These are phyloP conservation scores for Galerucella nymphaeae DNA, from an alignment of 2,888 invertebrate species.

Conservation along the genomic window DNA sequence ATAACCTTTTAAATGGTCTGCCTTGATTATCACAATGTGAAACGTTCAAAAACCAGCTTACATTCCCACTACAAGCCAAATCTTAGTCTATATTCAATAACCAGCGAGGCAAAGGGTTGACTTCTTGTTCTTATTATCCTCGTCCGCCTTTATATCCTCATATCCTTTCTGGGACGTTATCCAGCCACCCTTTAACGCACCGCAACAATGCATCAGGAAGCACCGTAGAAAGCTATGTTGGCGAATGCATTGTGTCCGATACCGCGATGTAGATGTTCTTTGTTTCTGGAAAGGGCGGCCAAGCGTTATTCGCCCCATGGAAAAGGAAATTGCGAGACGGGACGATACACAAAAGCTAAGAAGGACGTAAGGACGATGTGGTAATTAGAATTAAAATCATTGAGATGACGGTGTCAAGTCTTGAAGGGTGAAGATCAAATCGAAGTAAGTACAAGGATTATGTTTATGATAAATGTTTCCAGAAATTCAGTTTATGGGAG, in stretches of 20 bases:
- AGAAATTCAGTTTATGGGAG: neutral
- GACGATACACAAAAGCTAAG: slow-evolving; percentile 51
- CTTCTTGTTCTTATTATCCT: slow-evolving; percentile 15
- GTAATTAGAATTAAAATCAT: slow-evolving; percentile 64
- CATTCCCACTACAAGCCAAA: neutral
- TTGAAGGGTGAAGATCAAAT: slow-evolving; percentile 12
- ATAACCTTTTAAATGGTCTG: no score
- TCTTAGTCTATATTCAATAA: slow-evolving; percentile 8
- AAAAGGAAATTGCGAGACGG: slow-evolving; percentile 29
- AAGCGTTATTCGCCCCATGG: slow-evolving; percentile 23
- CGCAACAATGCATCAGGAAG: slow-evolving; percentile 65
- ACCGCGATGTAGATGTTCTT: slow-evolving; percentile 55
- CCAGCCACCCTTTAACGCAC: slow-evolving; percentile 65
- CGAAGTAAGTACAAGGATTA: neutral
- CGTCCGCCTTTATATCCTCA: slow-evolving; percentile 26
- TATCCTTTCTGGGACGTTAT: slow-evolving; percentile 58
- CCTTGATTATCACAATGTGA: no score
- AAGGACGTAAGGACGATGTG: slow-evolving; percentile 52
- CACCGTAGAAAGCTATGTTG: slow-evolving; percentile 49
- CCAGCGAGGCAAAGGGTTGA: slow-evolving; percentile 7
- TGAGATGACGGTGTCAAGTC: slow-evolving; percentile 16
- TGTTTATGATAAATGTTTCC: neutral
- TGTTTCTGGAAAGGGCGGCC: slow-evolving; percentile 50
- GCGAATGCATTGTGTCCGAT: slow-evolving; percentile 65
- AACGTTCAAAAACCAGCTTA: no score